Base-by-base conservation (phyloP, 2,797 vertebrate species). In the Megaceryle alcyon region DNA sequence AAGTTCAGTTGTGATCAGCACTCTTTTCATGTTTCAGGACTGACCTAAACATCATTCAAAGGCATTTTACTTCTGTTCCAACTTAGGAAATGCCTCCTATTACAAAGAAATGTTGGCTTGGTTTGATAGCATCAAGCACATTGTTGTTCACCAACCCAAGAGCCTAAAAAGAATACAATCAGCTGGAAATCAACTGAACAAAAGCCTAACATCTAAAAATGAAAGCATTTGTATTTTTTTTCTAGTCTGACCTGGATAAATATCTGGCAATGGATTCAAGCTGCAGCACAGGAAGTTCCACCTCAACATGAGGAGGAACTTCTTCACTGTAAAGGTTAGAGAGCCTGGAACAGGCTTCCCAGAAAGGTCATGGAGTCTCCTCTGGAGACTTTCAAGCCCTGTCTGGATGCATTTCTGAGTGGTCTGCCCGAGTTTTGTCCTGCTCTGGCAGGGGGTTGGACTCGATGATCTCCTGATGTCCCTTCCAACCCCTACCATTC, bases 141-240 rank as follows among this genome's bases (percentile, higher is more conserved):
- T 29, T 10, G 19, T 19, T 60, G 29, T 6, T 60, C 29, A 10
- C 22, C 29, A 48, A 31, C 35, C 23, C 41, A 21, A 7, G 0
- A 46, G n/a, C 70, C 48, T 19, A 1, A 21, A n/a, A n/a, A 66
- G 54, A n/a, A 10, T 2, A 7, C 0, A 1, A 60, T 3, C 39
- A 29, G n/a, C 61, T 48, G 71, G n/a, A 19, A 75, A 81, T 4
- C 61, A 46, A 7, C 4, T 3, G 4, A 22, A 31, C 7, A 48
- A n/a, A 44, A 41, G 22, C 21, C 7, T 1, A 9, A 21, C 14
- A 15, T 2, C 12, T 2, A 21, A 16, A 73, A 31, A 18, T 21
- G 21, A 46, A 46, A 46, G 20, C 44, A 22, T 46, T 22, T 46
- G 19, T 46, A 46, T 46, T 46, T 17, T 53, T 53, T 44, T 44